phyloP scores from a whole-genome alignment of 2,888 invertebrate genomes.

The Chymomyza procnemis region DNA sequence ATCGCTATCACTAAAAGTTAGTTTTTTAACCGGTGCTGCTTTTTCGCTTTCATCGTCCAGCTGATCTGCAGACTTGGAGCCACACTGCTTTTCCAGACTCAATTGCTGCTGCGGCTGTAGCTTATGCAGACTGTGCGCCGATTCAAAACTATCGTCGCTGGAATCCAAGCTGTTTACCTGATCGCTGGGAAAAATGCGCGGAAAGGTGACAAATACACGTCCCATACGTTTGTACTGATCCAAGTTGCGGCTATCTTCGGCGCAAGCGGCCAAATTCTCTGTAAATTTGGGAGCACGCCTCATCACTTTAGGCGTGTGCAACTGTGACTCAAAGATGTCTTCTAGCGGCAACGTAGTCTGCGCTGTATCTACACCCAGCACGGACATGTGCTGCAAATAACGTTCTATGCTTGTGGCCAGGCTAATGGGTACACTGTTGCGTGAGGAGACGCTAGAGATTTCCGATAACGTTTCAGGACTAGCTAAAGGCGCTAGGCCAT shows the following conservation, averaged over 20 bases:
- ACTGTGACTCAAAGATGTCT: slow-evolving; percentile 78
- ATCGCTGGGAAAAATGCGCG: slow-evolving; percentile 66
- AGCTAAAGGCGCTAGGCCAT: slow-evolving; percentile 87
- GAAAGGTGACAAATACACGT: slow-evolving; percentile 79
- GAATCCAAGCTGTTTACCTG: slow-evolving; percentile 79
- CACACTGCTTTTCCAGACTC: slow-evolving; percentile 47
- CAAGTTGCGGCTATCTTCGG: slow-evolving; percentile 82
- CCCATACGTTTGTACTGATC: slow-evolving; percentile 81
- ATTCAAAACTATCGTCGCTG: slow-evolving; percentile 75
- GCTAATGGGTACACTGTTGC: slow-evolving; percentile 81
- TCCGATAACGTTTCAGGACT: slow-evolving; percentile 91
- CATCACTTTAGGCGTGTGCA: slow-evolving; percentile 82
- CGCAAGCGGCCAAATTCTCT: slow-evolving; percentile 83
- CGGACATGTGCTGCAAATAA: slow-evolving; percentile 71
- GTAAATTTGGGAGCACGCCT: slow-evolving; percentile 83
- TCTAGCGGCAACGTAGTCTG: slow-evolving; percentile 67
- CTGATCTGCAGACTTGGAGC: slow-evolving; percentile 81
- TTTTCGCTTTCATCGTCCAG: slow-evolving; percentile 79
- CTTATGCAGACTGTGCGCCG: slow-evolving; percentile 68
- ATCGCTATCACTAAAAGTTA: slow-evolving; percentile 78
- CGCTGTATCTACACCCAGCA: slow-evolving; percentile 37
- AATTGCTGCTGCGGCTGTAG: slow-evolving; percentile 37
- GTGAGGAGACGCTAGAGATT: slow-evolving; percentile 87
- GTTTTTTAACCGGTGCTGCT: slow-evolving; percentile 66
- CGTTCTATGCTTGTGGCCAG: slow-evolving; percentile 77